Evolutionary conservation across 2,888 invertebrate species (phyloP).

Genomic region (Drosophila algonquin): DNA sequence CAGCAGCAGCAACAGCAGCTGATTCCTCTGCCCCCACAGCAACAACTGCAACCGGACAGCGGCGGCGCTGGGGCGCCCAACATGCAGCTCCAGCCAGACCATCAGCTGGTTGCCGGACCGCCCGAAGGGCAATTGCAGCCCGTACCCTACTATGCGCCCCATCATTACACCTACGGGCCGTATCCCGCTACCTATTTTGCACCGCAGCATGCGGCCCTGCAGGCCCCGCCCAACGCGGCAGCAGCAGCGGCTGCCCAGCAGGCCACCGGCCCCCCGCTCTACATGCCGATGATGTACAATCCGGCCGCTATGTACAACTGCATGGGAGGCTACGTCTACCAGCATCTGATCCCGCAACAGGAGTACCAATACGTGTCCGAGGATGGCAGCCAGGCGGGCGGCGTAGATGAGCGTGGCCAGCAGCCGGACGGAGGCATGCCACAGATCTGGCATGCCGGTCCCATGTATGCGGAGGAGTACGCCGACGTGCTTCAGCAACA

Average conservation of each 20-base stretch:
- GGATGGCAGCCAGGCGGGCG: slow-evolving; percentile 71
- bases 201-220: slow-evolving; percentile 80
- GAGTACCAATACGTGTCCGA: slow-evolving; percentile 80
- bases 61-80: slow-evolving; percentile 51
- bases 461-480: slow-evolving; percentile 82
- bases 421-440: slow-evolving; percentile 64
- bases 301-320: slow-evolving; percentile 76
- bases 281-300: slow-evolving; percentile 78
- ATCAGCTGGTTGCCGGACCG: slow-evolving; percentile 54
- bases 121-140: slow-evolving; percentile 62
- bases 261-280: slow-evolving; percentile 81
- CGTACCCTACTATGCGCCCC: slow-evolving; percentile 66
- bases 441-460: slow-evolving; percentile 80
- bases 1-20: slow-evolving; percentile 56
- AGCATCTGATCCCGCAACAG: slow-evolving; percentile 73
- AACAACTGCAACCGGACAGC: slow-evolving; percentile 55
- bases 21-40: slow-evolving; percentile 54
- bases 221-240: slow-evolving; percentile 55
- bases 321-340: slow-evolving; percentile 75
- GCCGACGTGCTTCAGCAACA: slow-evolving; percentile 51
- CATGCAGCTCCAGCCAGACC: slow-evolving; percentile 65
- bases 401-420: slow-evolving; percentile 69
- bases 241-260: slow-evolving; percentile 80
- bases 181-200: slow-evolving; percentile 78
- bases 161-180: slow-evolving; percentile 69